These are phyloP conservation scores for Mythimna albipuncta DNA, from an alignment of 2,888 invertebrate genomes.

Conservation along the genomic window DNA sequence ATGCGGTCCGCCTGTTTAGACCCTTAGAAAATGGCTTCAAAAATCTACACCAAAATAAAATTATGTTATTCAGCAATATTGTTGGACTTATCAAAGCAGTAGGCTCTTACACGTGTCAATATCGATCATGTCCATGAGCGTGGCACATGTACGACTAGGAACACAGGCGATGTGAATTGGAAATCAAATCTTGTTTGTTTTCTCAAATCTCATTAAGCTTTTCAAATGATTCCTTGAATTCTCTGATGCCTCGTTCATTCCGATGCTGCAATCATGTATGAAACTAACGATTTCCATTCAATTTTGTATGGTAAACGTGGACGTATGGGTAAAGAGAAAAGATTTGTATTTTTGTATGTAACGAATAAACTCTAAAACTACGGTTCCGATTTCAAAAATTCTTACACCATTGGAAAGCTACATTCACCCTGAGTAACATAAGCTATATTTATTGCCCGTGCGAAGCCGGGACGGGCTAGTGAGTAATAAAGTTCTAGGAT, in stretches of 20 bases:
- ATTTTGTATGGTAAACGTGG: slow-evolving; percentile 1
- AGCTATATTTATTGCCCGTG: too few relatives aligned
- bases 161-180: slow-evolving; percentile 43
- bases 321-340: too few relatives aligned
- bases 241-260: background rate
- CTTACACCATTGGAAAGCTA: too few relatives aligned
- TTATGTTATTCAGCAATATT: background rate
- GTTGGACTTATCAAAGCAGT: slow-evolving; percentile 11
- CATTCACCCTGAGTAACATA: too few relatives aligned
- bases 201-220: slow-evolving; percentile 26
- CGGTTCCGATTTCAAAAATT: too few relatives aligned
- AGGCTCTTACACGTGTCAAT: slow-evolving; percentile 17
- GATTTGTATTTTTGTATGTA: too few relatives aligned
- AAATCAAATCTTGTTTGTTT: slow-evolving; percentile 47
- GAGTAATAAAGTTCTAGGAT: background rate
- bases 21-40: too few relatives aligned
- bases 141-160: slow-evolving; percentile 7
- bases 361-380: too few relatives aligned
- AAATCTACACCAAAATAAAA: background rate
- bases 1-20: too few relatives aligned
- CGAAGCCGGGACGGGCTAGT: too few relatives aligned
- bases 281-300: slow-evolving; percentile 12
- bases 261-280: background rate
- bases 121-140: background rate
- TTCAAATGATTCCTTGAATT: background rate